Base-by-base conservation (phyloP, 2,113 vertebrate genomes). In the Butastur rufipennis region DNA sequence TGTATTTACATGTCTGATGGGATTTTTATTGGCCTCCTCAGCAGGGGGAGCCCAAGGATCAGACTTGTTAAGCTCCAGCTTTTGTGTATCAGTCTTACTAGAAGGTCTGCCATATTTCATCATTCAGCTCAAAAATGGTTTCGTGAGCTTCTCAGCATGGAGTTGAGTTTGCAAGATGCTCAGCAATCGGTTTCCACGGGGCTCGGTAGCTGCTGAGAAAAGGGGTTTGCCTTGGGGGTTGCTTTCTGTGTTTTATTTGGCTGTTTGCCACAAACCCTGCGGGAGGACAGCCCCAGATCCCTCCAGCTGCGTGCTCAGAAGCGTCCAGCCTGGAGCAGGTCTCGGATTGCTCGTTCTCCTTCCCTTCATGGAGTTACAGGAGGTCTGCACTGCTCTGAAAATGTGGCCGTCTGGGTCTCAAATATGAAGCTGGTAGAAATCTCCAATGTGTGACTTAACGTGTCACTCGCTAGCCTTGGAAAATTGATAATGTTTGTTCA, bases 21-120 rank as follows among this genome's bases (percentile, higher is more conserved):
- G 45, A 79, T 66, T 29, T 77, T 78, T 50, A 38, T 75, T 83
- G 91, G 78, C 93, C 93, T 90, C 70, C 59, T 91, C 96, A 81
- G 93, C 84, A 97, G 97, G 95, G 96, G 96, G 96, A 96, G 96
- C 95, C 84, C 86, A 4, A 95, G 93, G 89, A 97, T 90, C 91
- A 81, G 62, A 88, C 87, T 96, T 96, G 11, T 45, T 40, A 16
- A 18, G 16, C 55, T 71, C 32, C 71, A 38, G 4, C n/a, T 70
- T 34, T 50, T 22, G n/a, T 20, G 3, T 17, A 5, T 77, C 7
- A 6, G 0, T 70, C 58, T 55, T 38, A 50, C 6, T 16, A 34
- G 32, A 53, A 74, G 62, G 26, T 38, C 10, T 77, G 75, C 38
- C 5, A 0, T n/a, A 13, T 53, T 45, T 81, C 48, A 23, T 17